Evolutionary conservation across 2,113 vertebrate genomes (phyloP), one percentile per base, ranked within the genome.

Genomic region (Acanthochromis polyacanthus): DNA sequence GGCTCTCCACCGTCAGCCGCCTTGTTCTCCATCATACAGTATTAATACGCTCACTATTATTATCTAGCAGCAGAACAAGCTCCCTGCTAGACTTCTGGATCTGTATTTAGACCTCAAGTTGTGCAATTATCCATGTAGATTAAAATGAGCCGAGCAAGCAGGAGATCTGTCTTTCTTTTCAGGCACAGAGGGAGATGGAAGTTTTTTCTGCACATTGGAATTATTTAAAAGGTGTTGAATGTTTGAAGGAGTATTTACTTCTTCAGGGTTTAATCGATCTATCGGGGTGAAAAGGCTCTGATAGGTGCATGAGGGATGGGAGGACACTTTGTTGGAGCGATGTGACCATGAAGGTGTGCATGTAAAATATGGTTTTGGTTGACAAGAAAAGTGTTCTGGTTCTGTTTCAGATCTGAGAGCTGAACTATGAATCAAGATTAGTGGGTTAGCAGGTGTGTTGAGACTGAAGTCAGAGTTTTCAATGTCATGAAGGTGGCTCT

Each of bases 81-180:
- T 2, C 76, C 79, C 79, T 1, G 62, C 75, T 36, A n/a, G 66
- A 14, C 46, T 17, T 32, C 59, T 62, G 23, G 51, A 62, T 75
- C 78, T 75, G 43, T 62, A 67, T 71, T 88, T 83, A 81, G 81
- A 86, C 67, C 12, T 81, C 65, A 80, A 84, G 69, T 78, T 5
- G 58, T 65, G 70, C 57, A 85, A 85, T 87, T 81, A 84, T 62
- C 58, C 59, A 28, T 64, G 62, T 72, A 70, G 76, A 84, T 84
- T 58, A 56, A 46, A 80, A 74, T 46, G 68, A 82, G 60, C 56
- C 17, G 25, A 72, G 59, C 25, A 14, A 17, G 53, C 59, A 64
- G 51, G 40, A 65, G 63, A 71, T 69, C 64, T 25, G 23, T 5
- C 30, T 56, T 20, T 50, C 20, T 53, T 32, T 65, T 46, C 19